Evolutionary conservation across 2,888 invertebrate genomes (phyloP).

Genomic region (Dusona sp.): DNA sequence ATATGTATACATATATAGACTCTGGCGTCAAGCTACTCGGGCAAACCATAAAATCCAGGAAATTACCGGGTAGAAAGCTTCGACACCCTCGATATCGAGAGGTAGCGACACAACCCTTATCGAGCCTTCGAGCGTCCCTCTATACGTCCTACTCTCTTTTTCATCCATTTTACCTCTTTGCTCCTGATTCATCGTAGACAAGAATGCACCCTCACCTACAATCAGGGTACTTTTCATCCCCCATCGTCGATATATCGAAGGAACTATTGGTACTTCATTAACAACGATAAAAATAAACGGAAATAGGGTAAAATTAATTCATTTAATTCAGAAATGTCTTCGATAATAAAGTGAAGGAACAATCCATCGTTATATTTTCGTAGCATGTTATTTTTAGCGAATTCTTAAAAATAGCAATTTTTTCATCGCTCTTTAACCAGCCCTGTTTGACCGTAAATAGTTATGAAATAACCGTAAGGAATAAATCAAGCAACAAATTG

Average conservation of each 20-base stretch:
- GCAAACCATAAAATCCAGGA: conserved; percentile 82
- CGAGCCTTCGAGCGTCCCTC: conserved; percentile 65
- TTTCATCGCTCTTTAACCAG: too few relatives aligned
- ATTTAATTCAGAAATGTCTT: neutral
- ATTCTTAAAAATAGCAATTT: too few relatives aligned
- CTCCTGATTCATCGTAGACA: conserved; percentile 15
- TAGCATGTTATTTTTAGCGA: too few relatives aligned
- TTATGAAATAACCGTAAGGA: neutral
- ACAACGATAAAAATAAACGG: too few relatives aligned
- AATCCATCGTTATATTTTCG: neutral
- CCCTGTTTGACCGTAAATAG: too few relatives aligned
- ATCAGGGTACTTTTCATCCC: neutral
- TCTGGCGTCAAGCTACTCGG: conserved; percentile 58
- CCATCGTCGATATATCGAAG: too few relatives aligned
- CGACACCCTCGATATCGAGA: conserved; percentile 71
- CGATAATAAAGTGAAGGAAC: neutral
- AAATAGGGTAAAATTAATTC: neutral
- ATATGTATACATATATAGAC: too few relatives aligned
- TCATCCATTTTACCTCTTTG: neutral
- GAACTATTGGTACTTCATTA: too few relatives aligned
- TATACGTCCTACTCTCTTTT: neutral
- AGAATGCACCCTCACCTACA: conserved; percentile 21
- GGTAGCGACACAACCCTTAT: conserved; percentile 72
- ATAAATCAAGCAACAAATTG: neutral
- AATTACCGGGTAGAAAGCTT: conserved; percentile 81